Percentiles rank a stretch among this genome's conserved stretches.
Evolutionary conservation across 2,888 invertebrate genomes (phyloP).

Genomic region (Netelia inedita): DNA sequence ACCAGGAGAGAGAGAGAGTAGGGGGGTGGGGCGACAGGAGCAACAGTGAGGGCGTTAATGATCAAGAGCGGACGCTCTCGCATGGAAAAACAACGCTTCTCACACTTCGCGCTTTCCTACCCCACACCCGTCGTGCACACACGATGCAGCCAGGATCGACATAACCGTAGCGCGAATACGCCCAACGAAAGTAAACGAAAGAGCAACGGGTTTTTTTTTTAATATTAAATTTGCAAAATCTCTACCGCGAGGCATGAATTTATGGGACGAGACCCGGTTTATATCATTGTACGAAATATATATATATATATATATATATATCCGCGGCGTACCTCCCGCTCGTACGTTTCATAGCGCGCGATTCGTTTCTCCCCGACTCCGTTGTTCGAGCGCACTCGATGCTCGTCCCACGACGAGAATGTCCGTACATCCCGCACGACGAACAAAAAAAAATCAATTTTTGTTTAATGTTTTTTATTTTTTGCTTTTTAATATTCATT

Average conservation of each 20-base stretch:
- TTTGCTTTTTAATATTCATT: background rate
- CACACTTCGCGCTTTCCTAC: background rate
- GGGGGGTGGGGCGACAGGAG: background rate
- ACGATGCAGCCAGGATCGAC: background rate
- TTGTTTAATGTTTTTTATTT: background rate
- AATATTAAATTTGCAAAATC: background rate
- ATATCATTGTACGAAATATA: too few relatives aligned
- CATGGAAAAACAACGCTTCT: background rate
- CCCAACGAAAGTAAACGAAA: too few relatives aligned
- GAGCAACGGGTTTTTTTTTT: background rate
- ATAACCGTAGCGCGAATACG: background rate
- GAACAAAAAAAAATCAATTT: too few relatives aligned
- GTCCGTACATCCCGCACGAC: too few relatives aligned
- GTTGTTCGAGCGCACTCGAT: too few relatives aligned
- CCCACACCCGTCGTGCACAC: too few relatives aligned
- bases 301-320: too few relatives aligned
- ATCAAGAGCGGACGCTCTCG: background rate
- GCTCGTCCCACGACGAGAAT: too few relatives aligned
- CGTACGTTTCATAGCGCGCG: too few relatives aligned
- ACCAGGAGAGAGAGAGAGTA: background rate
- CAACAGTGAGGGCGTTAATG: constrained; percentile 1
- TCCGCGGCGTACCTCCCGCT: too few relatives aligned
- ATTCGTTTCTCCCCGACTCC: too few relatives aligned
- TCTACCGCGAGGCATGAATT: background rate
- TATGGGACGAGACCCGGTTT: too few relatives aligned